Conservation (phyloP, 2,113 vertebrate genomes). For the Leuciscus idus region DNA sequence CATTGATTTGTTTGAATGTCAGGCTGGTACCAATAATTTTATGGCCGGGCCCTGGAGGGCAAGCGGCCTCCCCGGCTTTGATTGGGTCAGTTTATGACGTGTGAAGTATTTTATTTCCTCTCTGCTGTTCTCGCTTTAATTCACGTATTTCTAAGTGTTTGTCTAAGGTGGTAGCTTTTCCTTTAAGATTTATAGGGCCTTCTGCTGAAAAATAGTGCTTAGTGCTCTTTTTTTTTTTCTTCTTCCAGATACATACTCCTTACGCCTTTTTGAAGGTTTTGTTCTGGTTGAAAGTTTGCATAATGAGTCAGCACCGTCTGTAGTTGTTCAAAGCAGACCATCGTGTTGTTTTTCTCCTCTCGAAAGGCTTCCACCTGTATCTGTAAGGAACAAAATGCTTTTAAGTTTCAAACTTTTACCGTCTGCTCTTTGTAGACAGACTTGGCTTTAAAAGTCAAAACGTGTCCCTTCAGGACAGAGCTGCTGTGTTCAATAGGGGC, state of each 20-base stretch:
- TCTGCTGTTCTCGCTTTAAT: slow-evolving; percentile 36
- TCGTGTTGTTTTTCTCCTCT: slow-evolving; percentile 10
- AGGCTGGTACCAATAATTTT: slow-evolving; percentile 30
- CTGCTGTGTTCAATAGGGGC: slow-evolving; percentile 61
- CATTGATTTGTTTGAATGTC: slow-evolving; percentile 65
- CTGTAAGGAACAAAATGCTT: slow-evolving; percentile 40
- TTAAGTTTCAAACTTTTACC: slow-evolving; percentile 8
- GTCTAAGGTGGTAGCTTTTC: slow-evolving; percentile 40
- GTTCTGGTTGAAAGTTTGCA: slow-evolving; percentile 36
- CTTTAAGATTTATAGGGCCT: slow-evolving; percentile 1
- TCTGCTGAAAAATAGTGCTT: background rate
- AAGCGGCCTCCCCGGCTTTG: slow-evolving; percentile 26
- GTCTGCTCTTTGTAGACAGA: slow-evolving; percentile 38
- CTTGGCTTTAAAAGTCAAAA: slow-evolving; percentile 54
- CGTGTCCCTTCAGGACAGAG: slow-evolving; percentile 54
- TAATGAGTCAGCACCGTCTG: slow-evolving; percentile 35
- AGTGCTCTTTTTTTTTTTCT: background rate
- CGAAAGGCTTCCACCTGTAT: slow-evolving; percentile 29
- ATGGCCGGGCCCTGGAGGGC: slow-evolving; percentile 6
- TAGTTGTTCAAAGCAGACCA: slow-evolving; percentile 30
- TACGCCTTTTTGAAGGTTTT: slow-evolving; percentile 37
- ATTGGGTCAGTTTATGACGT: slow-evolving; percentile 46
- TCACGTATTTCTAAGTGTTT: slow-evolving; percentile 31
- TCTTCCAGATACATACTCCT: background rate
- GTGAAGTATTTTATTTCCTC: slow-evolving; percentile 45